These are phyloP conservation scores for Doryteuthis pealeii DNA, from an alignment of 1,140 invertebrate genomes.

Conservation along the genomic window DNA sequence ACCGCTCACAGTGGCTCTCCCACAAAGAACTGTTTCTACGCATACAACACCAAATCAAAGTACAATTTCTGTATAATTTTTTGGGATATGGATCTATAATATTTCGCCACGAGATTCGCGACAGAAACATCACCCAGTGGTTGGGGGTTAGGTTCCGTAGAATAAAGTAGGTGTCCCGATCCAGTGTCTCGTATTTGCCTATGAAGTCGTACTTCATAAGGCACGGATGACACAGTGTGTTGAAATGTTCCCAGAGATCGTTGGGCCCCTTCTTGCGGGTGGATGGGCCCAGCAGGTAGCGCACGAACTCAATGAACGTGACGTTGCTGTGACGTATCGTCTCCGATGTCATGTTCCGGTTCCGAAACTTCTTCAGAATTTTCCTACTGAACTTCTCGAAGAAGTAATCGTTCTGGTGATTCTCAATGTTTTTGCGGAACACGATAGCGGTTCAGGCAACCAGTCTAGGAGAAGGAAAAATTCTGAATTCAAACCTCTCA, in stretches of 20 bases:
- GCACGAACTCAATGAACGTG: slow-evolving; percentile 82
- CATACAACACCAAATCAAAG: too few relatives aligned
- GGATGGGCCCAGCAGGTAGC: slow-evolving; percentile 73
- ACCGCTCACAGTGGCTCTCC: too few relatives aligned
- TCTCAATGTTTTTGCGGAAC: slow-evolving; percentile 85
- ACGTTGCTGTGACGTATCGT: slow-evolving; percentile 79
- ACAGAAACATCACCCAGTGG: slow-evolving; percentile 35
- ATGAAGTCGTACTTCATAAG: slow-evolving; percentile 85
- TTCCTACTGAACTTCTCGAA: slow-evolving; percentile 76
- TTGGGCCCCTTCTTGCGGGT: slow-evolving; percentile 66
- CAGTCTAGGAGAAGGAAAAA: too few relatives aligned
- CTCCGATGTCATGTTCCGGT: slow-evolving; percentile 68
- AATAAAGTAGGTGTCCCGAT: slow-evolving; percentile 65
- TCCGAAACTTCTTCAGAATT: slow-evolving; percentile 68
- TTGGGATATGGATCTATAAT: slow-evolving; percentile 33
- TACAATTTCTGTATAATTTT: slow-evolving; percentile 33
- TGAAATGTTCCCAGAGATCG: slow-evolving; percentile 86
- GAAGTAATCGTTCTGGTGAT: slow-evolving; percentile 71
- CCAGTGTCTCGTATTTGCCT: slow-evolving; percentile 83
- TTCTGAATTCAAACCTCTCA: too few relatives aligned
- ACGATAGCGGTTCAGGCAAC: slow-evolving; percentile 85
- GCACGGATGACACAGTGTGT: slow-evolving; percentile 83
- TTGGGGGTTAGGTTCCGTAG: slow-evolving; percentile 34
- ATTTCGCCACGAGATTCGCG: slow-evolving; percentile 26
- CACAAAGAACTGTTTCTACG: too few relatives aligned